phyloP scores from a whole-genome alignment of 2,888 invertebrate species.

The Uropetala carovei region DNA sequence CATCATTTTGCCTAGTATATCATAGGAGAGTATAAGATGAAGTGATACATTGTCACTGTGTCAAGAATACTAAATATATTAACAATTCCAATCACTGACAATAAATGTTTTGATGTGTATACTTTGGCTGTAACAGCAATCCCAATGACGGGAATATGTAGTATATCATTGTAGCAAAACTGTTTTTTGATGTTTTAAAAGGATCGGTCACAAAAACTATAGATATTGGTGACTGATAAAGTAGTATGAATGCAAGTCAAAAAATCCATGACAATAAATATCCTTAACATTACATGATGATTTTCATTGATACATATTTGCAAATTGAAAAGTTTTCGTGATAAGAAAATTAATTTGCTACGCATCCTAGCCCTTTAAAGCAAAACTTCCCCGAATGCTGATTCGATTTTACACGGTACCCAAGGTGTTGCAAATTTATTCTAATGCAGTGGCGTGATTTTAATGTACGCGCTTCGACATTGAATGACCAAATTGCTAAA shows the following conservation, averaged over 20 bases:
- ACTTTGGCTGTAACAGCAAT: constrained; percentile 49
- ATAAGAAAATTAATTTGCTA: no score
- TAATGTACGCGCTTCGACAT: no score
- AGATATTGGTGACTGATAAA: constrained; percentile 28
- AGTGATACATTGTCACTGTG: neutral
- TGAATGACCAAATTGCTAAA: no score
- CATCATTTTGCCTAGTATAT: constrained; percentile 32
- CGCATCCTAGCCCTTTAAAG: no score
- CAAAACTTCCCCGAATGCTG: no score
- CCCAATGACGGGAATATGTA: constrained; percentile 29
- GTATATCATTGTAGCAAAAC: constrained; percentile 33
- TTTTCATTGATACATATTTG: no score
- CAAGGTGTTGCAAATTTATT: no score
- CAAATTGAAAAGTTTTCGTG: no score
- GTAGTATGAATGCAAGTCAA: constrained; percentile 53
- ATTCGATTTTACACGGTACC: no score
- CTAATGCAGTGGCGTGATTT: no score
- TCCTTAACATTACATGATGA: no score
- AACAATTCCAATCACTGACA: constrained; percentile 45
- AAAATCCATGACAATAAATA: constrained; percentile 60
- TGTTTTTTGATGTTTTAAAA: constrained; percentile 56
- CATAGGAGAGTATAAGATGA: constrained; percentile 25
- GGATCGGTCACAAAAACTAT: neutral
- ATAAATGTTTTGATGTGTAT: constrained; percentile 62
- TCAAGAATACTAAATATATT: constrained; percentile 16